These are phyloP conservation scores for Colius striatus DNA, from an alignment of 2,113 vertebrate genomes.

Conservation along the genomic window DNA sequence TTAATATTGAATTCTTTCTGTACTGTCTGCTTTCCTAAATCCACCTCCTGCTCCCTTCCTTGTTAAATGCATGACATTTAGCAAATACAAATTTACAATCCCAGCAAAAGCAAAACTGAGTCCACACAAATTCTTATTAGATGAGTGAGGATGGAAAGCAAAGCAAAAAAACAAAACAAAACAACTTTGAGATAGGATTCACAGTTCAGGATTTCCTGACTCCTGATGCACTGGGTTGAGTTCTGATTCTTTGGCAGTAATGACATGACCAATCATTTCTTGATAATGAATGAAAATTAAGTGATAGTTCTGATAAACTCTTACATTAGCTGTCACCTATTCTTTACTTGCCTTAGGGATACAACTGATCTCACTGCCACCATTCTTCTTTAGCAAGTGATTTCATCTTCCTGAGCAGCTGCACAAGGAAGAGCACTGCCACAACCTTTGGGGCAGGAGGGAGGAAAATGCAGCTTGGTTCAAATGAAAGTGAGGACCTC, in stretches of 20 bases:
- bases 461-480: background rate
- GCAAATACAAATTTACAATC: background rate
- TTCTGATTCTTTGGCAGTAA: background rate
- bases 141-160: background rate
- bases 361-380: background rate
- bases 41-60: background rate
- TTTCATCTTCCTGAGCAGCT: background rate
- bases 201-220: background rate
- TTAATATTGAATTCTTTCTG: background rate
- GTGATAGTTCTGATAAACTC: background rate
- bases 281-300: background rate
- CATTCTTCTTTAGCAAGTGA: background rate
- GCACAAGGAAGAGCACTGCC: fast-evolving
- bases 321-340: background rate
- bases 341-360: background rate
- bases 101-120: background rate
- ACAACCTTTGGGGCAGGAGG: fast-evolving
- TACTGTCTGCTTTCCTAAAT: background rate
- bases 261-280: background rate
- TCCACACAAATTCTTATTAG: background rate
- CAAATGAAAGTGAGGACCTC: fast-evolving
- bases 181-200: background rate
- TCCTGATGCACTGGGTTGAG: background rate
- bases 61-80: background rate
- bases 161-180: background rate